Conservation (phyloP, 2,797 vertebrate genomes). For the Typhlichthys eigenmanni region DNA sequence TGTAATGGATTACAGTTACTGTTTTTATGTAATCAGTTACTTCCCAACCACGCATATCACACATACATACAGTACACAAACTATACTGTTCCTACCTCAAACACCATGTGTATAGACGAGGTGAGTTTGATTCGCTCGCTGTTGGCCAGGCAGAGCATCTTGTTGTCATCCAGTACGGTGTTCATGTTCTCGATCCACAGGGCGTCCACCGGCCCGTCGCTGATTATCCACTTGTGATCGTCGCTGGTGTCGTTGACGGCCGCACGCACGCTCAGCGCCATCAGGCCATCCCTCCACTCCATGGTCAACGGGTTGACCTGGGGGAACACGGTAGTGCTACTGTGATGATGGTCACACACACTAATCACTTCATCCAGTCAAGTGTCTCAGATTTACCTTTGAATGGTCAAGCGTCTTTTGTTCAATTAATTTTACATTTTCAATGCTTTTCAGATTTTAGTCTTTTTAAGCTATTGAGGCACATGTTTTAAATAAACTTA, state of each 20-base stretch:
- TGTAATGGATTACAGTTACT: no score
- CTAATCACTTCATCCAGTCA: no score
- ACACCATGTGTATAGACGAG: slow-evolving; percentile 87
- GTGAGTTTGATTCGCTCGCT: slow-evolving; percentile 90
- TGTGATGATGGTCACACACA: no score
- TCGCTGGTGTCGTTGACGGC: slow-evolving; percentile 80
- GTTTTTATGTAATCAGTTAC: no score
- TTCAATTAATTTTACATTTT: no score
- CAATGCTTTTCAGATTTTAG: no score
- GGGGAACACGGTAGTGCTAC: neutral
- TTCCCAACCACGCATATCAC: neutral
- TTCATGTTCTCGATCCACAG: slow-evolving; percentile 94
- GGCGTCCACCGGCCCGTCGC: slow-evolving; percentile 88
- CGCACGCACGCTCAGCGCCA: slow-evolving; percentile 85
- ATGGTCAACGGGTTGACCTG: slow-evolving; percentile 84
- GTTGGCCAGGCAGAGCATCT: slow-evolving; percentile 91
- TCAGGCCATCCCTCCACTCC: slow-evolving; percentile 89
- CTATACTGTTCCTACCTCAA: slow-evolving; percentile 78
- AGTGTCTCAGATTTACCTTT: no score
- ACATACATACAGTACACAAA: no score
- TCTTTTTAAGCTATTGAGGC: no score
- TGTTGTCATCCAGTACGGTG: slow-evolving; percentile 90
- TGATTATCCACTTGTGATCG: slow-evolving; percentile 88
- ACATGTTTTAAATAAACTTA: no score
- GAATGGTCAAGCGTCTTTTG: no score